Base-by-base conservation (phyloP, 2,113 vertebrate species). In the Perognathus longimembris region DNA sequence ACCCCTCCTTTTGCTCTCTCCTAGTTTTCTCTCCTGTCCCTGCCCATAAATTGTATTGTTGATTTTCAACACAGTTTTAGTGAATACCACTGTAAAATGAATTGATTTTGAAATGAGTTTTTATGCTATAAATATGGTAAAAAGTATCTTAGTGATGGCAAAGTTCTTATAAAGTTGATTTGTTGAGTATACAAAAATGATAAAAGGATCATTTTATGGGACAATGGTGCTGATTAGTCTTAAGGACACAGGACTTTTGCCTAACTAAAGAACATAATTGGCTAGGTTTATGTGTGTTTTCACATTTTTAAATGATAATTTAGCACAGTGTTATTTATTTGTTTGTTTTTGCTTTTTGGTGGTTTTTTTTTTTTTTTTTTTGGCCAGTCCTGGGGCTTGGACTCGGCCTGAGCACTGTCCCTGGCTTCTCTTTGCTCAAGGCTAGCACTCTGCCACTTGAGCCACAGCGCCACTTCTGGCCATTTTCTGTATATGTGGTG, bases 91-190 rank as follows among this genome's bases (percentile, higher is more conserved):
- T 45, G 28, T 85, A 38, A 38, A 28, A 71, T 71, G n/a, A 9
- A 34, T 84, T 70, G 81, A 69, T 70, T 84, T 70, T 84, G 66
- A 92, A 80, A 76, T 28, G 94, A 89, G 26, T 89, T 81, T 63
- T 45, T 92, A 15, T 76, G 59, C 8, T 82, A 21, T 81, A 54
- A 94, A 89, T 89, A 32, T 76, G 12, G 24, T 75, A 54, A 59
- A 61, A 75, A 75, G 12, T 85, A 74, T 40, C 34, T 80, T 75
- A 74, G 6, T 63, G 26, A 64, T 76, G 36, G 34, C 24, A n/a
- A 45, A 73, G 64, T 66, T 85, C n/a, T 88, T 7, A 32, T 75
- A 50, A 64, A 83, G 73, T 69, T 96, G 75, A 70, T 59, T 94
- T 87, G 78, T 77, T 30, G 32, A 9, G 8, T 92, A 6, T 22